Evolutionary conservation across 1,140 invertebrate genomes (phyloP), one percentile per base, ranked within the genome.

Genomic region (Trissolcus basalis): DNA sequence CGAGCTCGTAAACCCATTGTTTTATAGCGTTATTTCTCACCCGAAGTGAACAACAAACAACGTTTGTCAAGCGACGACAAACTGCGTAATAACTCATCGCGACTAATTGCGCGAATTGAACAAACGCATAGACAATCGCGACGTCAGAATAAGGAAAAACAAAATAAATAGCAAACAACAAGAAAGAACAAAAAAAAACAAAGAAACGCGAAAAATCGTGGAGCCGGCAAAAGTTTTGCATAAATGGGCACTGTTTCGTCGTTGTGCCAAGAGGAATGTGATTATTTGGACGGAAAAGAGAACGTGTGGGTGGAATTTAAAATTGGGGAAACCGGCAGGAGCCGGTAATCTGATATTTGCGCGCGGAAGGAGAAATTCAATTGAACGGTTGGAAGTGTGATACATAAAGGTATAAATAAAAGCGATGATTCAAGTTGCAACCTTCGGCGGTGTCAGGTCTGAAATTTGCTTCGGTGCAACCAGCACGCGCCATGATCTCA

Each of bases 401-500:
- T 60, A 60, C 60, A 43, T 45, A 36, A 60, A 47, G 47, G 49
- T 44, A 64, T 49, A 76, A 69, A 76, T 76, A 76, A 69, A 56
- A 60, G 54, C 32, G 73, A 69, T 65, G 73, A 76, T 72, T 80
- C 36, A 65, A 70, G 50, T 36, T 27, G 15, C 14, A 44, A 49
- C 59, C 58, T 67, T 60, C 63, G 69, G 33, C 19, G 19, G 19
- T 70, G 59, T 39, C 11, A 16, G 56, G 8, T 49, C 50, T 56
- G 58, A 74, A 74, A 36, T 14, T 53, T 51, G 56, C 73, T 68
- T n/a, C n/a, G n/a, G n/a, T n/a, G n/a, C n/a, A n/a, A n/a, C n/a
- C 71, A 73, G 73, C 48, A 59, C 67, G 67, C 79, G 73, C 75
- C 63, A 74, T 86, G 85, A 86, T 84, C 78, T 85, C 85, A 86